Evolutionary conservation across 2,113 vertebrate genomes (phyloP).

Genomic region (Nothocercus julius): DNA sequence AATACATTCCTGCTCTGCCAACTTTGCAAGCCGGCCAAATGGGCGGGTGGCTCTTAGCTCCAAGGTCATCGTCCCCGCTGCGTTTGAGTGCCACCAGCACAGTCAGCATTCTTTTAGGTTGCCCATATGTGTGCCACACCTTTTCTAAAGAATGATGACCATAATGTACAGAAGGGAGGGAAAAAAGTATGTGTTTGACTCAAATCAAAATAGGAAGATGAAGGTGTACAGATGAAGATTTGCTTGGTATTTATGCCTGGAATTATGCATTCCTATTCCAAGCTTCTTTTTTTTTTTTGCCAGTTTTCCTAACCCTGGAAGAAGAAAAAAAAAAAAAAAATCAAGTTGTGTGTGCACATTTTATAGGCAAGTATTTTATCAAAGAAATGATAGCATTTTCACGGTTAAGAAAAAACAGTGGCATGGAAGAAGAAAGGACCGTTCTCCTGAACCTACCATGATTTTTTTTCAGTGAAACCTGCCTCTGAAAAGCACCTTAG

Average conservation of each 20-base stretch:
- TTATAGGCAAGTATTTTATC: not conserved
- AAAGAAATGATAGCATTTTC: not conserved
- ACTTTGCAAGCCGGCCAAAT: no score
- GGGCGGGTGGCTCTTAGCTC: fast-evolving
- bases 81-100: fast-evolving
- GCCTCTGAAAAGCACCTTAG: not conserved
- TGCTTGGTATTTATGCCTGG: not conserved
- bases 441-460: not conserved
- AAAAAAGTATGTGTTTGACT: not conserved
- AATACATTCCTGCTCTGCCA: not conserved
- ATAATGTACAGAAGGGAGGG: not conserved
- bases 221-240: fast-evolving
- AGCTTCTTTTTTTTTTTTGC: not conserved
- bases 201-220: not conserved
- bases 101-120: not conserved
- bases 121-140: fast-evolving
- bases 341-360: not conserved
- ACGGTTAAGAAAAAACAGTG: not conserved
- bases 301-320: not conserved
- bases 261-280: not conserved
- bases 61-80: fast-evolving
- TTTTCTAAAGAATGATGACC: not conserved
- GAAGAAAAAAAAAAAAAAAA: not conserved
- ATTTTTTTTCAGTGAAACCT: not conserved
- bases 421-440: not conserved